Evolutionary conservation across 2,113 vertebrate genomes (phyloP).

Genomic region (Isurus oxyrinchus): DNA sequence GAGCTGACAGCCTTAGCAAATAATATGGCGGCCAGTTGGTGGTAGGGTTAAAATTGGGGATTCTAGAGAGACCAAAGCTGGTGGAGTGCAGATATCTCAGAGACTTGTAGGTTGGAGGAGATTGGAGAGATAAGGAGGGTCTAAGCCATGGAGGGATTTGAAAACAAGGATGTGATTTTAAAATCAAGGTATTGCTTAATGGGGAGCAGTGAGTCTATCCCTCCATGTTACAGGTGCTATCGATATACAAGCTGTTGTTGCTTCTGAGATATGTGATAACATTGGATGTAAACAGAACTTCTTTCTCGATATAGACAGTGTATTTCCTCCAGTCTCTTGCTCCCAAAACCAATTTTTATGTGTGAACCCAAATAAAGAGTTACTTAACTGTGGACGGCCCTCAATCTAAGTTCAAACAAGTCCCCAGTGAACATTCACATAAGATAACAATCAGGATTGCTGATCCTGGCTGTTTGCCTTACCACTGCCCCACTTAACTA

Average conservation of each 20-base stretch:
- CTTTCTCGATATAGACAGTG: neutral
- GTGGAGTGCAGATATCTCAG: neutral
- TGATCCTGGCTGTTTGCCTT: neutral
- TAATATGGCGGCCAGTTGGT: neutral
- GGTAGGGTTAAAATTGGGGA: neutral
- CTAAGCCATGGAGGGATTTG: neutral
- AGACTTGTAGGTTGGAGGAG: no score
- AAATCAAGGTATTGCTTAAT: neutral
- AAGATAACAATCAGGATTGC: neutral
- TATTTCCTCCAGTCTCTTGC: neutral
- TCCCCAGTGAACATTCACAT: neutral
- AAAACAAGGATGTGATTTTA: neutral
- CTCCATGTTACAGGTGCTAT: neutral
- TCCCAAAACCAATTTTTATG: neutral
- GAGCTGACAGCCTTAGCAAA: no score
- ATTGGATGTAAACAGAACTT: neutral
- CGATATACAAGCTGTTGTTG: neutral
- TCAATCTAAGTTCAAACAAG: neutral
- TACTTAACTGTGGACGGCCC: neutral
- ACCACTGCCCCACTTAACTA: neutral
- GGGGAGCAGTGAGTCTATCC: neutral
- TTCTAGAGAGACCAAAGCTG: neutral
- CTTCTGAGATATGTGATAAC: neutral
- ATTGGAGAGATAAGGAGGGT: no score
- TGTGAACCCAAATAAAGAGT: neutral